These are phyloP conservation scores for Syritta pipiens DNA, from an alignment of 2,888 invertebrate species.

Conservation along the genomic window DNA sequence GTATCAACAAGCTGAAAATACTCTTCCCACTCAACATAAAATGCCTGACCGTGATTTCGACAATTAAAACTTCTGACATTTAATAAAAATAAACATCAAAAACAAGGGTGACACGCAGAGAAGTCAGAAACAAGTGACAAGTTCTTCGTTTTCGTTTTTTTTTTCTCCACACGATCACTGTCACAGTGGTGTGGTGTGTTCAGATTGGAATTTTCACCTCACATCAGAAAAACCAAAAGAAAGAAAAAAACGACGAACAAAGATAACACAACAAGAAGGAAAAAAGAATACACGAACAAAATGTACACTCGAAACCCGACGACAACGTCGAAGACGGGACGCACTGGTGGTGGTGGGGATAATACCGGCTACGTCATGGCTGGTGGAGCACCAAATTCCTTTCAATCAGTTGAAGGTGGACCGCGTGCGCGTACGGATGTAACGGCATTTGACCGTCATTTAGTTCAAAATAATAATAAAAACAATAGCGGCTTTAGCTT, in stretches of 20 bases:
- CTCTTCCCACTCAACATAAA: conserved; percentile 16
- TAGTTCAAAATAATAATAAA: conserved; percentile 73
- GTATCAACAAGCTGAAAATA: not conserved
- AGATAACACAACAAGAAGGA: conserved; percentile 40
- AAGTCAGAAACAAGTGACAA: conserved; percentile 9
- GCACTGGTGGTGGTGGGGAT: conserved; percentile 68
- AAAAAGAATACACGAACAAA: conserved; percentile 36
- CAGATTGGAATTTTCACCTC: conserved; percentile 57
- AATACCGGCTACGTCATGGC: conserved; percentile 72
- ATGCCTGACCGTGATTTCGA: conserved; percentile 30
- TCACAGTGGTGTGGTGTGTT: conserved; percentile 25
- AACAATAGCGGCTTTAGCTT: conserved; percentile 55
- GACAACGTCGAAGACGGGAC: conserved; percentile 43
- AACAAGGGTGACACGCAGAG: not conserved
- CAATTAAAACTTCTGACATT: not conserved
- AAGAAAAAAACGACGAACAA: conserved; percentile 18
- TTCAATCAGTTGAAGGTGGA: conserved; percentile 77
- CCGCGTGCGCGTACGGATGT: conserved; percentile 77
- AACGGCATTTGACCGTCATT: conserved; percentile 70
- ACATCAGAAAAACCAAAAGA: conserved; percentile 37
- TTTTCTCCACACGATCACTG: conserved; percentile 28
- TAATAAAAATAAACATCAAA: not conserved
- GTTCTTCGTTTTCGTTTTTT: not conserved
- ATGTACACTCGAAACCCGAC: conserved; percentile 64
- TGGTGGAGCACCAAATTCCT: conserved; percentile 72